Base-by-base conservation (phyloP, 1,140 invertebrate genomes). In the Aphaenogaster floridana region DNA sequence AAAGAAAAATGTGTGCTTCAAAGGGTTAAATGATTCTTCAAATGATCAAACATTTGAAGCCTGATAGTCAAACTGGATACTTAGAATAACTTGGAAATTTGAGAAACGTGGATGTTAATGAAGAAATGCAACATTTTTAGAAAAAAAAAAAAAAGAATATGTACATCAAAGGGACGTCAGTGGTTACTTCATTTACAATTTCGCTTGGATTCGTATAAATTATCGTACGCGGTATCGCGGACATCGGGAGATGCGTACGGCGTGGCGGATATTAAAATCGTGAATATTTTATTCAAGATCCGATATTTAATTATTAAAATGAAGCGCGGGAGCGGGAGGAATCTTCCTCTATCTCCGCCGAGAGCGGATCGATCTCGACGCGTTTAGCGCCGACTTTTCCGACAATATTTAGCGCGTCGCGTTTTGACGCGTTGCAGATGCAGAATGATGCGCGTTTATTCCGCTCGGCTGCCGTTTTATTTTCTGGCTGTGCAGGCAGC, bases 391-490 rank as follows among this genome's bases (percentile, higher is more conserved):
- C 45, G 64, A 69, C 59, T 76, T 84, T 84, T 61, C 45, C 28
- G 42, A 76, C 42, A 76, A 76, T 63, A 84, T 84, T 76, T 84
- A 76, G 54, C 69, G 69, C 52, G 69, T 61, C 79, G 79, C 68
- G 28, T 79, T 66, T 66, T 79, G 77, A 79, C 68, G 50, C 80
- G 80, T 74, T 59, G 52, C 54, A 48, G 68, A 83, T 36, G 80
- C 80, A 72, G 79, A 83, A 59, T 61, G 57, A 74, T 76, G 80
- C 80, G 54, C 80, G 69, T 76, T 84, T 61, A 84, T 84, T 84
- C 80, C 80, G 80, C 80, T 84, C 80, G 57, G 42, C 17, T 39
- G 54, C 80, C 34, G 72, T 63, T 84, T 84, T 74, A 76, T 76
- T 84, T 74, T 61, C 80, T 61, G n/a, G 54, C 54, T 21, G 42